Evolutionary conservation across 2,113 vertebrate genomes (phyloP), one percentile per base, ranked within the genome.

Genomic region (Halichoerus grypus): DNA sequence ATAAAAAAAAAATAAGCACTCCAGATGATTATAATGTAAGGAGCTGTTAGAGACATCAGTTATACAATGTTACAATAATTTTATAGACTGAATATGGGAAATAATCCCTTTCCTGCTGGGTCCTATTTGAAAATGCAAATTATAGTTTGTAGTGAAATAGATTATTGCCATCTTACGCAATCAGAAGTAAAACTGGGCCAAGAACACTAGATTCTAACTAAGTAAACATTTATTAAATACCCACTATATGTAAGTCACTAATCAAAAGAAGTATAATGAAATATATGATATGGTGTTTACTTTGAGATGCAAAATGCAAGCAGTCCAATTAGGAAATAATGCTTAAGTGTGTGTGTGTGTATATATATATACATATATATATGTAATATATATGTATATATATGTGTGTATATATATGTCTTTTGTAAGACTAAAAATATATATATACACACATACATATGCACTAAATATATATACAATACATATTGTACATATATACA

Each of bases 151-250:
- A 92, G 51, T 91, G 55, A 88, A 83, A 59, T 88, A 90, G 19
- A 31, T 74, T 80, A 55, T 84, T 94, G 33, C 13, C 4, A 85
- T 84, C 92, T 85, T 93, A 86, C 33, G 36, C 55, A 76, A 92
- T 74, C 39, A 90, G 39, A 93, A 74, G 21, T 90, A 76, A 81
- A 95, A 81, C 46, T 94, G 26, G 28, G 61, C 39, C 72, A 80
- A 72, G n/a, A 84, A 84, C 72, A 77, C 16, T 77, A 88, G 49
- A 97, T 92, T 83, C 24, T 80, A 94, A 92, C 24, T 80, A 94
- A 92, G 42, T 55, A 94, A 82, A 57, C 11, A 71, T 79, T 69
- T 88, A 69, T 88, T 76, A 83, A 77, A 14, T 86, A 86, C 26
- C 21, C 36, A 81, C 31, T 93, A 49, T 71, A 69, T 55, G 4